These are phyloP conservation scores for Bombus balteatus DNA, from an alignment of 1,140 invertebrate genomes.

Conservation along the genomic window DNA sequence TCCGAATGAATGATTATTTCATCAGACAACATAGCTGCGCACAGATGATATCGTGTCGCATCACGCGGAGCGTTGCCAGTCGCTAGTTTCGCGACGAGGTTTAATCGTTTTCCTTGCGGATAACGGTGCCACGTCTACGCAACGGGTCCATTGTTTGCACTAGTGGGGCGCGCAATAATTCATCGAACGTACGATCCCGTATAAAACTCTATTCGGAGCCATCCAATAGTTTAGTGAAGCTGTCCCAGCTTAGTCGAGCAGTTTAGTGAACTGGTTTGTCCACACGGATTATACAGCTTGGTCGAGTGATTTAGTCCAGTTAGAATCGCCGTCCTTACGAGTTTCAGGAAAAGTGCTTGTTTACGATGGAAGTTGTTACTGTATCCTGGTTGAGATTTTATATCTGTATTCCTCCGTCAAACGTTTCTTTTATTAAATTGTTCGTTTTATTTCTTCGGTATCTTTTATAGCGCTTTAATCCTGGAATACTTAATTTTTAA, in stretches of 20 bases:
- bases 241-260: neutral
- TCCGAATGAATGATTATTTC: slow-evolving; percentile 27
- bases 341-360: neutral
- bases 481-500: no score
- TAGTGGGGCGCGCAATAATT: slow-evolving; percentile 57
- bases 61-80: slow-evolving; percentile 14
- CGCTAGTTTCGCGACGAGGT: slow-evolving; percentile 29
- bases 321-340: neutral
- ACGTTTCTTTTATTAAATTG: no score
- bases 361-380: neutral
- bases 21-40: slow-evolving; percentile 1
- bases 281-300: neutral
- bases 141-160: slow-evolving; percentile 50
- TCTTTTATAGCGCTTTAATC: no score
- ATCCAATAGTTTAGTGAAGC: neutral
- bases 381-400: no score
- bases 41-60: slow-evolving; percentile 5
- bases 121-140: slow-evolving; percentile 38
- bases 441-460: no score
- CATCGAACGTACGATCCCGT: slow-evolving; percentile 46
- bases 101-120: slow-evolving; percentile 55
- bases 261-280: slow-evolving; percentile 8
- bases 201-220: neutral
- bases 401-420: no score
- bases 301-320: neutral